Percentiles rank a stretch among this genome's conserved stretches.
phyloP scores from a whole-genome alignment of 2,888 invertebrate genomes.

The Mimumesa dahlbomi region DNA sequence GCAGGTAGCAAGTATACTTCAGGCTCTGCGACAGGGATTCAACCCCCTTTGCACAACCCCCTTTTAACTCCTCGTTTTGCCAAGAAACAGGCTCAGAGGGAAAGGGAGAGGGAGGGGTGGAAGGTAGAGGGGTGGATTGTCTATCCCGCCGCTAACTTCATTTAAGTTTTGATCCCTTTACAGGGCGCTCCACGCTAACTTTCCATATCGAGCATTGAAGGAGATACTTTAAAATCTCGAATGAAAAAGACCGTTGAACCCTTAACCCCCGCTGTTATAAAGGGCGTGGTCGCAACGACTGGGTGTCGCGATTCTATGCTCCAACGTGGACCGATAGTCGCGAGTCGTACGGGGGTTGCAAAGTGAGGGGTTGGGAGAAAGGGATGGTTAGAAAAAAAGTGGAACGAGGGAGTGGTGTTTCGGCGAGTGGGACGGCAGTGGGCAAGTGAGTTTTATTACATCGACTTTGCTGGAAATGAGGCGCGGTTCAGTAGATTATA shows the following conservation, averaged over 20 bases:
- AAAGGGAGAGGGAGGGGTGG: too few species aligned
- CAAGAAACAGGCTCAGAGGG: too few species aligned
- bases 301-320: conserved; percentile 10
- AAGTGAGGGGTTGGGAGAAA: too few species aligned
- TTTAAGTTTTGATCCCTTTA: conserved; percentile 74
- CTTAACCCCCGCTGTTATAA: background rate
- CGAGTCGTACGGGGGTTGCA: background rate
- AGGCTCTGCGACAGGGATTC: conserved; percentile 14
- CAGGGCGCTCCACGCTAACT: conserved; percentile 65
- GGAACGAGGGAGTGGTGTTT: too few species aligned
- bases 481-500: conserved; percentile 50
- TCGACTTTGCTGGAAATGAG: conserved; percentile 40
- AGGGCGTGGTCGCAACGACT: conserved; percentile 45
- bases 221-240: conserved; percentile 58
- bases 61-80: conserved; percentile 3
- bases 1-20: conserved; percentile 34
- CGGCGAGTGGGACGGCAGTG: background rate
- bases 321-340: background rate
- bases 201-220: conserved; percentile 70
- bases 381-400: too few species aligned
- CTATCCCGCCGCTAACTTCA: conserved; percentile 69
- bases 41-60: conserved; percentile 9
- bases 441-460: conserved; percentile 48
- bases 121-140: conserved; percentile 37
- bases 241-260: conserved; percentile 35